Evolutionary conservation across 2,113 vertebrate species (phyloP).

Genomic region (Arvicanthis niloticus): DNA sequence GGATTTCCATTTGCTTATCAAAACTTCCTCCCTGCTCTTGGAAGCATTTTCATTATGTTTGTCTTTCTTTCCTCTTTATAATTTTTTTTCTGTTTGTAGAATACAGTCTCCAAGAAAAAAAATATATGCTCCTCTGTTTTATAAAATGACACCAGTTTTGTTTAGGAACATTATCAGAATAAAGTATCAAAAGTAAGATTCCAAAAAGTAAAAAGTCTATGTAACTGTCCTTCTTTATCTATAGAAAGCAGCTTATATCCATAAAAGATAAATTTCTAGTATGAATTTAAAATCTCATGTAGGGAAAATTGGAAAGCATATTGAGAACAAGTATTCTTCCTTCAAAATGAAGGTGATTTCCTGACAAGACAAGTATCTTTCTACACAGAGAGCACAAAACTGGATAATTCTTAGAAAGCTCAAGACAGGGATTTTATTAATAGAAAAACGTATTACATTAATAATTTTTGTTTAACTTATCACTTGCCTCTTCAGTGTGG

Average conservation of each 20-base stretch:
- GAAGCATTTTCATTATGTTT: not conserved
- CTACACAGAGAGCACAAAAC: not conserved
- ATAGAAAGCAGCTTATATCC: not conserved
- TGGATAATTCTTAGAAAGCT: not conserved
- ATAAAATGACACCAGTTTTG: constrained; percentile 18
- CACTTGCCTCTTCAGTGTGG: not conserved
- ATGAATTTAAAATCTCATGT: not conserved
- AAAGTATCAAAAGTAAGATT: constrained; percentile 39
- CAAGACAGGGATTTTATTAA: not conserved
- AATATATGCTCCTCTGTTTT: not conserved
- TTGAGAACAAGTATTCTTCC: not conserved
- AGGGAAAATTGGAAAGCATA: constrained; percentile 4
- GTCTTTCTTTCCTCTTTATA: not conserved
- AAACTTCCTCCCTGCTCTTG: not conserved
- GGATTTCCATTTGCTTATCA: not conserved
- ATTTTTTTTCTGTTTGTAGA: not conserved
- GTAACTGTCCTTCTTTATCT: not conserved
- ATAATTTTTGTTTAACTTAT: constrained; percentile 13
- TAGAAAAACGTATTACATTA: not conserved
- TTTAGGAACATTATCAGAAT: not conserved
- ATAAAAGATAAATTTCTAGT: constrained; percentile 23
- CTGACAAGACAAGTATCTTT: not conserved
- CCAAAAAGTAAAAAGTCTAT: not conserved
- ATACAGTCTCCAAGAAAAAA: not conserved
- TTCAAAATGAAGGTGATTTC: constrained; percentile 14